These are phyloP conservation scores for Uloborus plumipes DNA, from an alignment of 2,888 invertebrate species.

Conservation along the genomic window DNA sequence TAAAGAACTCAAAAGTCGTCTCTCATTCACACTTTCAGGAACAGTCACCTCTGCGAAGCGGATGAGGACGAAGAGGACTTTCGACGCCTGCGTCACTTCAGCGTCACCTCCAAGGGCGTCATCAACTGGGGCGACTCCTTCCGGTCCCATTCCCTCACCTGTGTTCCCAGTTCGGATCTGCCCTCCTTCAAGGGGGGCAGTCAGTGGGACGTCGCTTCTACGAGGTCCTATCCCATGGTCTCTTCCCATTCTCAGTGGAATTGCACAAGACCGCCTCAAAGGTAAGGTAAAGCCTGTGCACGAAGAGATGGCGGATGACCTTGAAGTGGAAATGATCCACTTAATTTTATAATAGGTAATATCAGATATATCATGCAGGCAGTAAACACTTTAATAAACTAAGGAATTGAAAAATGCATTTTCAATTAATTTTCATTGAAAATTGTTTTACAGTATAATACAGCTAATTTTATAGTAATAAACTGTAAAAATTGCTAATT, in stretches of 20 bases:
- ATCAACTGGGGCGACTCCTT: conserved; percentile 94
- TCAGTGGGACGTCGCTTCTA: conserved; percentile 50
- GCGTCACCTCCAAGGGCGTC: conserved; percentile 92
- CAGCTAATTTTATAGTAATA: too few species aligned
- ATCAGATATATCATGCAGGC: too few species aligned
- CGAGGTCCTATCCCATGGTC: conserved; percentile 67
- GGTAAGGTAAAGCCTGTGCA: too few species aligned
- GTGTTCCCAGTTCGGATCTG: conserved; percentile 74
- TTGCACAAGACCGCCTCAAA: conserved; percentile 32
- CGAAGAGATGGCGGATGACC: too few species aligned
- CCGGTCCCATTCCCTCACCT: conserved; percentile 80
- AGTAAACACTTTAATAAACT: too few species aligned
- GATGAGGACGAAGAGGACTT: conserved; percentile 85
- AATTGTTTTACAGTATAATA: too few species aligned
- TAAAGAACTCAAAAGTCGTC: too few species aligned
- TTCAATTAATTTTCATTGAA: too few species aligned
- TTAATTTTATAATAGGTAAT: too few species aligned
- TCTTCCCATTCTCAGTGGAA: conserved; percentile 43
- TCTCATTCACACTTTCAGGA: background rate
- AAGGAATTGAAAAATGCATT: too few species aligned
- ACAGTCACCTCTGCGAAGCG: conserved; percentile 69
- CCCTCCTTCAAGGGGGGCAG: conserved; percentile 44
- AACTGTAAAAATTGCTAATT: too few species aligned
- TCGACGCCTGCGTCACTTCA: conserved; percentile 91
- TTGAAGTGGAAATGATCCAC: too few species aligned